Base-by-base conservation (phyloP, 2,113 vertebrate genomes). In the Eudorcas thomsonii region DNA sequence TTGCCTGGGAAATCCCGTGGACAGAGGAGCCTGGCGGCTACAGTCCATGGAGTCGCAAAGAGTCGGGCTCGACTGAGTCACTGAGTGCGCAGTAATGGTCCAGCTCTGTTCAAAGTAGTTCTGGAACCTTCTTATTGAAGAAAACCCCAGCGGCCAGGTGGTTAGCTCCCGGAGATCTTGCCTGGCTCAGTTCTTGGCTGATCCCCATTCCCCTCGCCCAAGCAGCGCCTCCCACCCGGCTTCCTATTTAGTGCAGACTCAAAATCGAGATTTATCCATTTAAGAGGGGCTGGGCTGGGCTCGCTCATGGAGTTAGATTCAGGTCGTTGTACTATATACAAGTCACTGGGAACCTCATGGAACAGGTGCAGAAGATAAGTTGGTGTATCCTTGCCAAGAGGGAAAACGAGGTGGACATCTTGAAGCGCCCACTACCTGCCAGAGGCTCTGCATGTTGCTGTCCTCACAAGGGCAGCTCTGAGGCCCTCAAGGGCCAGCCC, bases 121-220 rank as follows among this genome's bases (percentile, higher is more conserved):
- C 74, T 77, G 78, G 55, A 64, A 62, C n/a, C 64, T 94, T 64
- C 83, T 84, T 77, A 86, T 2, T 54, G 43, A 83, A 90, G 94
- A 71, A 86, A 90, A 64, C 30, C 45, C 60, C 2, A 6, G 52
- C 26, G 10, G 19, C 74, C 80, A 55, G 11, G 17, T 21, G 1
- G n/a, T 50, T 5, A n/a, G 85, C 43, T 64, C 62, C 71, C 16
- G 0, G 6, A 33, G 60, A n/a, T 36, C 57, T 50, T 4, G 13
- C 25, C 60, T 2, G 1, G 28, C 8, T 43, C 25, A 13, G 1
- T 62, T 74, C 74, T 88, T 82, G 84, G 36, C 26, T 60, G 13
- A 23, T 52, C n/a, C 19, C n/a, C 19, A 71, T 39, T 36, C 67
- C 19, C 67, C 13, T 16, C 3, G 0, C 13, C 54, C 15, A 39